Conservation (phyloP, 2,797 vertebrate genomes). For the Podarcis siculus region DNA sequence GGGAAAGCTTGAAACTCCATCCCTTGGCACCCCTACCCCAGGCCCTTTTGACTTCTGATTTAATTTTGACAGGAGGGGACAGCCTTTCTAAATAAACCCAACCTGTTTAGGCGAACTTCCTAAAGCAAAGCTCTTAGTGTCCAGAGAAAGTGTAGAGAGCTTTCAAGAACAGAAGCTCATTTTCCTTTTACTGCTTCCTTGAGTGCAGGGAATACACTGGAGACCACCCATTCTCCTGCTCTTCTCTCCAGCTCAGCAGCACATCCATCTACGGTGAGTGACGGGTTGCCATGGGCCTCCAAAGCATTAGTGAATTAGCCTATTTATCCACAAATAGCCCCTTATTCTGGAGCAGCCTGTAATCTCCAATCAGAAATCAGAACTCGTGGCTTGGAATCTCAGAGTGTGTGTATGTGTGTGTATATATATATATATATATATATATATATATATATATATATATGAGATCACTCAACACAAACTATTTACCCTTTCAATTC, state of each 20-base stretch:
- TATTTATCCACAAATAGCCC: constrained; percentile 43
- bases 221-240: constrained; percentile 25
- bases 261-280: constrained; percentile 41
- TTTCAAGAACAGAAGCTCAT: constrained; percentile 21
- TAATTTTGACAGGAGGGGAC: not conserved
- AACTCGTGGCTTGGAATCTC: not conserved
- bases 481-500: not conserved
- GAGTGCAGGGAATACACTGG: constrained; percentile 17
- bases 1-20: constrained; percentile 23
- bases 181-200: constrained; percentile 26
- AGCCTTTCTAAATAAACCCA: constrained; percentile 25
- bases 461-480: not conserved
- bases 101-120: not conserved
- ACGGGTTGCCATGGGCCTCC: constrained; percentile 28
- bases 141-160: not conserved
- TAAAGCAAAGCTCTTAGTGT: not conserved
- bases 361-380: constrained; percentile 11
- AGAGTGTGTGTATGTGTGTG: too few relatives aligned
- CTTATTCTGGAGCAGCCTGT: constrained; percentile 11
- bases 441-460: too few relatives aligned
- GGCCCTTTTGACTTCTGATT: constrained; percentile 33
- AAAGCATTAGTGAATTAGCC: constrained; percentile 30
- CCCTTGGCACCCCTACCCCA: not conserved
- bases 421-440: too few relatives aligned
- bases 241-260: constrained; percentile 21